Evolutionary conservation across 2,888 invertebrate genomes (phyloP).

Genomic region (Coleophora deauratella): DNA sequence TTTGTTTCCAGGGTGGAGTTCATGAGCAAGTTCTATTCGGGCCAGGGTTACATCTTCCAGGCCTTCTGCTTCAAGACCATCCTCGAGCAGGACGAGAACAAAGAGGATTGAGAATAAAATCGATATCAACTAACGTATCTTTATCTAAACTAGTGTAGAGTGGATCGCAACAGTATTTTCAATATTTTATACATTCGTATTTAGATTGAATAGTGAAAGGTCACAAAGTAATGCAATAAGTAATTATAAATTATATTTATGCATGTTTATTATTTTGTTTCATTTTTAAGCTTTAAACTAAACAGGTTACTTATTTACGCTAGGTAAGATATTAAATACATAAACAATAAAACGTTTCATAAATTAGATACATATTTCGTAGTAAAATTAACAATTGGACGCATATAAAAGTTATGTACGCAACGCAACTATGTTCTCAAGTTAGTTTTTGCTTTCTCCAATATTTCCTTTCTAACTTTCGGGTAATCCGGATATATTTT

Average conservation of each 20-base stretch:
- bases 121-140: background rate
- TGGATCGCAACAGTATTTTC: slow-evolving; percentile 47
- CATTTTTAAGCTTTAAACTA: background rate
- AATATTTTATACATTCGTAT: slow-evolving; percentile 2
- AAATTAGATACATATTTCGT: background rate
- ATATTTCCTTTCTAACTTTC: slow-evolving; percentile 92
- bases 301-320: no score
- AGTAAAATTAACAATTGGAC: no score
- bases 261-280: slow-evolving; percentile 31
- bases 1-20: slow-evolving; percentile 87
- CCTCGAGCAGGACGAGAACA: slow-evolving; percentile 70
- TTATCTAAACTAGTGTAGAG: slow-evolving; percentile 13
- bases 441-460: slow-evolving; percentile 90
- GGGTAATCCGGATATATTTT: slow-evolving; percentile 90
- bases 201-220: slow-evolving; percentile 21
- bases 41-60: slow-evolving; percentile 86
- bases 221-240: slow-evolving; percentile 44
- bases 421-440: slow-evolving; percentile 80
- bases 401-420: no score
- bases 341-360: slow-evolving; percentile 1
- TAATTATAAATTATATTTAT: slow-evolving; percentile 43
- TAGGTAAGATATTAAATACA: no score
- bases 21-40: slow-evolving; percentile 95
- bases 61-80: slow-evolving; percentile 91
- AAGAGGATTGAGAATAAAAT: slow-evolving; percentile 39